Conservation (phyloP, 2,888 invertebrate species). For the Griposia aprilina region DNA sequence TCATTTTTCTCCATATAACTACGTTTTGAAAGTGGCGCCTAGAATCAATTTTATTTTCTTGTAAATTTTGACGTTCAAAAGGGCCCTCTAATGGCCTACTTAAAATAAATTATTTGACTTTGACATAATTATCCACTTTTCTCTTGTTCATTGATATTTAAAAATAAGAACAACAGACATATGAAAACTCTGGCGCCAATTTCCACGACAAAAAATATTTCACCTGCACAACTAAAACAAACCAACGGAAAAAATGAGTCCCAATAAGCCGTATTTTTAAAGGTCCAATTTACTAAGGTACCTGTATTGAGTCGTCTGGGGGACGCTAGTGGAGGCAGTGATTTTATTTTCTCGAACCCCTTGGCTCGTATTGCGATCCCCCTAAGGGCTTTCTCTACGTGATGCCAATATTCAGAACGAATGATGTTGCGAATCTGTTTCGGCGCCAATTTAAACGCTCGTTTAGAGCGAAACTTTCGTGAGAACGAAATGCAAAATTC, state of each 20-base stretch:
- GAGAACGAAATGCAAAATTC: slow-evolving; percentile 71
- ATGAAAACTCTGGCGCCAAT: not conserved
- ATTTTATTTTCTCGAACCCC: slow-evolving; percentile 85
- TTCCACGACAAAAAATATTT: not conserved
- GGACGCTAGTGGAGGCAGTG: slow-evolving; percentile 83
- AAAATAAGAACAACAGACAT: not conserved
- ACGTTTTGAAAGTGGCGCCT: not conserved
- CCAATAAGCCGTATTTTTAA: slow-evolving; percentile 74
- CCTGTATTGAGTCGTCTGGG: slow-evolving; percentile 83
- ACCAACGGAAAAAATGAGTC: slow-evolving; percentile 55
- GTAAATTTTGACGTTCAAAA: too few relatives aligned
- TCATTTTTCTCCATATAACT: not conserved
- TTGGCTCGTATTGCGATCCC: slow-evolving; percentile 82
- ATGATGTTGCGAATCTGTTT: slow-evolving; percentile 87
- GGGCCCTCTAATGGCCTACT: not conserved
- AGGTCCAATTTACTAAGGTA: slow-evolving; percentile 85
- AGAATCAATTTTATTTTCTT: not conserved
- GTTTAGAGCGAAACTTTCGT: slow-evolving; percentile 78
- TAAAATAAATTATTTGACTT: not conserved
- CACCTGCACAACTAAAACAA: slow-evolving; percentile 45
- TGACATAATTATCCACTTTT: not conserved
- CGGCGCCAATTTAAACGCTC: slow-evolving; percentile 81
- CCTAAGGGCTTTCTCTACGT: slow-evolving; percentile 86
- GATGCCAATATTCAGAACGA: slow-evolving; percentile 88
- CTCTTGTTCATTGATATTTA: not conserved